Evolutionary conservation across 2,888 invertebrate genomes (phyloP).

Genomic region (Drosophila kanekoi): DNA sequence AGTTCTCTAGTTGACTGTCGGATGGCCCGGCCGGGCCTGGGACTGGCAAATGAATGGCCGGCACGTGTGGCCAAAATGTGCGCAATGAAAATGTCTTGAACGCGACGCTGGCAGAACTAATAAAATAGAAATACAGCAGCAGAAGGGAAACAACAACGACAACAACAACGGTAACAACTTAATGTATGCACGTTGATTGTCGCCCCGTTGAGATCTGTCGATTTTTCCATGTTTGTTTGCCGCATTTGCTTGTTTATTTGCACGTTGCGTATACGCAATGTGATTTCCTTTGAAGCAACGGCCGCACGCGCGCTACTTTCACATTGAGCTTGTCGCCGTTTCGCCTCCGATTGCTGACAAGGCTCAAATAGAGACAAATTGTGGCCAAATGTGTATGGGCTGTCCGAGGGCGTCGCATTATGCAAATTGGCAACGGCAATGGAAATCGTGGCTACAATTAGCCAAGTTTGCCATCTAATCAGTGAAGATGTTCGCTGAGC

Average conservation of each 20-base stretch:
- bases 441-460: neutral
- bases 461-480: conserved; percentile 32
- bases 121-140: conserved; percentile 63
- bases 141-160: conserved; percentile 25
- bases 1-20: conserved; percentile 37
- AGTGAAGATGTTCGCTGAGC: conserved; percentile 22
- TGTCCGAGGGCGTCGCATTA: conserved; percentile 3
- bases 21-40: conserved; percentile 20
- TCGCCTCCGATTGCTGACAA: conserved; percentile 39
- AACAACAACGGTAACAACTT: conserved; percentile 26
- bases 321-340: conserved; percentile 34
- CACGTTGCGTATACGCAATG: conserved; percentile 74
- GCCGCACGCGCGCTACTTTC: conserved; percentile 28
- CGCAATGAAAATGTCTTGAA: conserved; percentile 60
- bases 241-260: conserved; percentile 64
- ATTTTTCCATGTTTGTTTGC: conserved; percentile 64
- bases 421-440: conserved; percentile 23
- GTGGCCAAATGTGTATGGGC: too few species aligned
- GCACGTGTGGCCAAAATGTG: conserved; percentile 77
- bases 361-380: conserved; percentile 25
- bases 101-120: conserved; percentile 62
- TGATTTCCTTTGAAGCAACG: conserved; percentile 69
- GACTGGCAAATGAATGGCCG: conserved; percentile 68
- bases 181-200: conserved; percentile 59
- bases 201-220: conserved; percentile 70